Evolutionary conservation across 1,140 invertebrate genomes (phyloP), one percentile per base, ranked within the genome.

Genomic region (Leucophenga varia): DNA sequence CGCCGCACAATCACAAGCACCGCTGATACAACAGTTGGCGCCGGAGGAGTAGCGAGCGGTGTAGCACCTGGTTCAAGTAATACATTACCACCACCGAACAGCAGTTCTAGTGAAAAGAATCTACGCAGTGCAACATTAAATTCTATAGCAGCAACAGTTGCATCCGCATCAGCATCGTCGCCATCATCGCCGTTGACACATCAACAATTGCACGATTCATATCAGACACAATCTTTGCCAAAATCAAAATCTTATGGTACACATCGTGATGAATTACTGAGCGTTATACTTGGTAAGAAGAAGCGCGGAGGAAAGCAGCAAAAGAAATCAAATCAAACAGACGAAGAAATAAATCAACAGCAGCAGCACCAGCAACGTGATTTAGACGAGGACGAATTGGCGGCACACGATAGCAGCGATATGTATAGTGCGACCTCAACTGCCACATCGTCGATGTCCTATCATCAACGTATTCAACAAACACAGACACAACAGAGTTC

Each of bases 81-180:
- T 25, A 59, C 63, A 2, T 45, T 73, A 28, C 61, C 64, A 3
- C 58, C 60, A 3, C 58, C 64, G 10, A 36, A 52, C 16, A 68
- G 60, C 32, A 72, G 65, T 48, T 55, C 50, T 25, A 73, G 65
- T 35, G 70, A 73, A 35, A 73, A 73, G 57, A 73, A 72, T 47
- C 34, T 72, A 37, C 69, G 69, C 13, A 64, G 53, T 36, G 52
- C 60, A 9, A 43, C 57, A 22, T 40, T 49, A 13, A 14, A 20
- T 10, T 37, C 50, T 2, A 45, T 52, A 1, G 43, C 49, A 4
- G 19, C 48, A 18, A 47, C 49, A 1, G 49, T 52, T 4, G 31
- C 41, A 3, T 48, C 43, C 1, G 40, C 48, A 19, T 51, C 57
- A 3, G 55, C 46, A 3, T 60, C 57, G 1, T 68, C 71, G 18